A percentile compares a stretch with the other conserved stretches of the same genome.
Evolutionary conservation across 2,888 invertebrate species (phyloP).

Genomic region (Hololepta plana): DNA sequence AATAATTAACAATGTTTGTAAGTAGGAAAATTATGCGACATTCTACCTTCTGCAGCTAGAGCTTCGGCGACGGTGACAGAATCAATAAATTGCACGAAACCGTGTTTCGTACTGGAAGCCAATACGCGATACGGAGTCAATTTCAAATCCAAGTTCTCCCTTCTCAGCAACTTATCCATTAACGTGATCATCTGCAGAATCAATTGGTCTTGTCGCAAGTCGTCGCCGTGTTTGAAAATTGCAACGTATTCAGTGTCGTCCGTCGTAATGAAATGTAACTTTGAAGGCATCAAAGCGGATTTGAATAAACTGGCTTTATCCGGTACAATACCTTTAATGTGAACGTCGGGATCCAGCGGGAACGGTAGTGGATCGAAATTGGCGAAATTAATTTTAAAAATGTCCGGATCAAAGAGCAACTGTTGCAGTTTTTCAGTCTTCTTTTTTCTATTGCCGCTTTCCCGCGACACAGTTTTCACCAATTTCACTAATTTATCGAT

Average conservation of each 20-base stretch:
- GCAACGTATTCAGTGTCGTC: conserved; percentile 76
- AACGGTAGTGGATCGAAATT: conserved; percentile 86
- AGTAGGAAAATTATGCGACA: no score
- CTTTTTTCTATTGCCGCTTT: conserved; percentile 79
- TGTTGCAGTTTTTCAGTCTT: conserved; percentile 83
- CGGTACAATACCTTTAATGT: conserved; percentile 69
- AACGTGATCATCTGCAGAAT: conserved; percentile 95
- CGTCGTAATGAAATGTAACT: conserved; percentile 71
- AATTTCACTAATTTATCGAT: conserved; percentile 78
- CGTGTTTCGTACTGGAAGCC: conserved; percentile 90
- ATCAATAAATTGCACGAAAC: conserved; percentile 91
- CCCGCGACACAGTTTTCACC: conserved; percentile 74
- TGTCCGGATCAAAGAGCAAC: conserved; percentile 55
- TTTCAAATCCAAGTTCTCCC: conserved; percentile 92
- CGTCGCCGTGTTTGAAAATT: conserved; percentile 97
- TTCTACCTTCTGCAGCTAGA: conserved; percentile 53
- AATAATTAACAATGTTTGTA: conserved; percentile 1
- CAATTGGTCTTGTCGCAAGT: conserved; percentile 91
- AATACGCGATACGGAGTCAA: conserved; percentile 89
- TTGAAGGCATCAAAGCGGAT: conserved; percentile 89
- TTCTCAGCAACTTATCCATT: conserved; percentile 87
- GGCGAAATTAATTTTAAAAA: conserved; percentile 70
- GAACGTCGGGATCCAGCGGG: conserved; percentile 83
- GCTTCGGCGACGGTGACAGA: conserved; percentile 88
- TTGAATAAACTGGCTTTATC: conserved; percentile 88